Evolutionary conservation across 2,888 invertebrate species (phyloP), one percentile per base, ranked within the genome.

Genomic region (Acanthosepion pharaonis): DNA sequence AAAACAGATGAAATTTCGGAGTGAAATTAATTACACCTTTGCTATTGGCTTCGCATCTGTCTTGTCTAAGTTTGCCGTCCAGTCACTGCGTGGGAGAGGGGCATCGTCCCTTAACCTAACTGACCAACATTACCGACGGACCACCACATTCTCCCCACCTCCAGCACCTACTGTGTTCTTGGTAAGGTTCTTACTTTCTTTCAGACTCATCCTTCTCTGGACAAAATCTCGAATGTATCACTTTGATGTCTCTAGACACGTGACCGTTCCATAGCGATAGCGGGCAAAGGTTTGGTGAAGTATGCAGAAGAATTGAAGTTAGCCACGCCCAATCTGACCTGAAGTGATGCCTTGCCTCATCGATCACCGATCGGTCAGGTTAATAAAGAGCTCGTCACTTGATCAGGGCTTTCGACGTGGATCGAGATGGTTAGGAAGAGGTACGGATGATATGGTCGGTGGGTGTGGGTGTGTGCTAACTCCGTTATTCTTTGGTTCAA

Each of bases 321-420:
- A 11, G n/a, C 78, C 78, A n/a, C 78, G 78, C 78, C n/a, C n/a
- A 33, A n/a, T 78, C 15, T 33, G 15, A 78, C 78, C 78, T n/a
- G n/a, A n/a, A 11, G n/a, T 11, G 78, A 78, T 78, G n/a, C 11
- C 33, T 78, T n/a, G 18, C n/a, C 78, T 78, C 78, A 78, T 78
- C 78, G 78, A 78, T 78, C 78, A 78, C 78, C 15, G 78, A 78
- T 78, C 78, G 33, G n/a, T 33, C 78, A 78, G 78, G n/a, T 78
- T 78, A 78, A 78, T 78, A 78, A 78, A 78, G 78, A 78, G n/a
- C 78, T 78, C 33, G 78, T 78, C 78, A 78, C 78, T 78, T 78
- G 78, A 78, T 78, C 78, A 78, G n/a, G n/a, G 78, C 18, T 78
- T 78, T 78, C 78, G n/a, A n/a, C 78, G 18, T 33, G 78, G n/a